A percentile compares a stretch with the other conserved stretches of the same genome.
These are phyloP conservation scores for Xiphydria camelus DNA, from an alignment of 2,888 invertebrate genomes.

Conservation along the genomic window DNA sequence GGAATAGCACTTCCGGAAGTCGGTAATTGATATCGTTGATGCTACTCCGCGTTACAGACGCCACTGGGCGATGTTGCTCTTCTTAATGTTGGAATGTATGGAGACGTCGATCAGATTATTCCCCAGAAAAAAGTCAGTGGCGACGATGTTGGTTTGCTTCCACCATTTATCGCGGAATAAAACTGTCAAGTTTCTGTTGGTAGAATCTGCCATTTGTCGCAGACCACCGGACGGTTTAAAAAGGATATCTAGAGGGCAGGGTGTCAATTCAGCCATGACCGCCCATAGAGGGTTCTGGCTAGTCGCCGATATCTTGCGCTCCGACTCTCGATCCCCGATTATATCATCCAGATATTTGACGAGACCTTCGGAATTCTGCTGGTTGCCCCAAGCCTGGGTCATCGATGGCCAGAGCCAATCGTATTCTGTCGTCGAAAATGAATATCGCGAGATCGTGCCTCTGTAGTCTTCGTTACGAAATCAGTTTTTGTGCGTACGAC, in stretches of 20 bases:
- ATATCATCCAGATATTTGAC: constrained; percentile 45
- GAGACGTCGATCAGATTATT: constrained; percentile 60
- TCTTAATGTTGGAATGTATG: constrained; percentile 55
- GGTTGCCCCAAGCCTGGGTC: constrained; percentile 69
- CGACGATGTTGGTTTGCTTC: constrained; percentile 58
- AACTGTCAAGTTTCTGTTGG: constrained; percentile 56
- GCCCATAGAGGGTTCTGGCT: constrained; percentile 47
- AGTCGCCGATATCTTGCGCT: constrained; percentile 45
- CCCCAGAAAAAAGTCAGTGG: constrained; percentile 61
- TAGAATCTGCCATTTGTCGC: constrained; percentile 56
- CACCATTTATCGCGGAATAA: constrained; percentile 57
- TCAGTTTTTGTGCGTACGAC: too few relatives aligned
- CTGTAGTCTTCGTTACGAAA: too few relatives aligned
- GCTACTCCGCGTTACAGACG: constrained; percentile 14
- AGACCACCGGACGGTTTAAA: constrained; percentile 56
- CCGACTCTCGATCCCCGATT: constrained; percentile 39
- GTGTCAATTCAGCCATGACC: constrained; percentile 62
- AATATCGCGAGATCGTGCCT: too few relatives aligned
- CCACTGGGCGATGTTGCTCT: constrained; percentile 40
- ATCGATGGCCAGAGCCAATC: constrained; percentile 68
- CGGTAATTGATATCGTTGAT: neutral
- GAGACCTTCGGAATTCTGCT: constrained; percentile 45
- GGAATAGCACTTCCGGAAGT: too few relatives aligned
- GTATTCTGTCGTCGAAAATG: constrained; percentile 58
- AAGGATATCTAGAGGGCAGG: constrained; percentile 57